Conservation (phyloP, 2,113 vertebrate genomes). For the Apodemus speciosus region DNA sequence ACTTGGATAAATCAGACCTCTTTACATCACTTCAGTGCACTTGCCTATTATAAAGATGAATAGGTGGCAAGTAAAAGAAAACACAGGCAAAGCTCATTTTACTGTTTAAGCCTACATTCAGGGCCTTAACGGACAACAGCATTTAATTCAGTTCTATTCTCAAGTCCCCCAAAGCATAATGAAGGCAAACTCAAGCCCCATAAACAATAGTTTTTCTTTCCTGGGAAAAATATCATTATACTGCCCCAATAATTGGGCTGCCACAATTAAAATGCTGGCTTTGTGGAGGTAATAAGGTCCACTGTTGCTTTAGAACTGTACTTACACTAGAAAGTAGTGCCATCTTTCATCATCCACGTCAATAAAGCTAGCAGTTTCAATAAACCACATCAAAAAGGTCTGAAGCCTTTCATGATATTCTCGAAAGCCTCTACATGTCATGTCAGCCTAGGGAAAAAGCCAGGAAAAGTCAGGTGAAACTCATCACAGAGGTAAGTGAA, state of each 20-base stretch:
- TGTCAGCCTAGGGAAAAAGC: slow-evolving; percentile 93
- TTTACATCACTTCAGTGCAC: slow-evolving; percentile 99
- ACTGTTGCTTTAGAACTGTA: slow-evolving; percentile 93
- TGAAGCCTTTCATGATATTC: slow-evolving; percentile 98
- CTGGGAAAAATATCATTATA: slow-evolving; percentile 98
- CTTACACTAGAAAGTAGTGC: slow-evolving; percentile 99
- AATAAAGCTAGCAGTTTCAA: slow-evolving; percentile 99
- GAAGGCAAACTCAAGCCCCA: slow-evolving; percentile 96
- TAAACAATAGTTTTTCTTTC: slow-evolving; percentile 96
- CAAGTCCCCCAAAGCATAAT: slow-evolving; percentile 92
- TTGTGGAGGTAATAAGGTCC: slow-evolving; percentile 89
- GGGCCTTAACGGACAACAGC: slow-evolving; percentile 98
- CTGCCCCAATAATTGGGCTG: slow-evolving; percentile 96
- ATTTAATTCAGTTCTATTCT: slow-evolving; percentile 99
- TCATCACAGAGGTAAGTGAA: slow-evolving; percentile 81
- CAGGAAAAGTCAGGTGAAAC: slow-evolving; percentile 89
- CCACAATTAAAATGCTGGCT: slow-evolving; percentile 93
- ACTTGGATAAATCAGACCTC: slow-evolving; percentile 99
- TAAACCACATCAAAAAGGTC: slow-evolving; percentile 99
- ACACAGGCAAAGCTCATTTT: slow-evolving; percentile 99
- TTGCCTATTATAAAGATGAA: slow-evolving; percentile 99
- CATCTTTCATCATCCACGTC: slow-evolving; percentile 98
- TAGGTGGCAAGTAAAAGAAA: slow-evolving; percentile 99
- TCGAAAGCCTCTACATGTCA: slow-evolving; percentile 95
- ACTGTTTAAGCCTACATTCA: slow-evolving; percentile 99